Percentiles rank a stretch among this genome's conserved stretches.
Evolutionary conservation across 2,888 invertebrate species (phyloP).

Genomic region (Pristionchus maxplancki): DNA sequence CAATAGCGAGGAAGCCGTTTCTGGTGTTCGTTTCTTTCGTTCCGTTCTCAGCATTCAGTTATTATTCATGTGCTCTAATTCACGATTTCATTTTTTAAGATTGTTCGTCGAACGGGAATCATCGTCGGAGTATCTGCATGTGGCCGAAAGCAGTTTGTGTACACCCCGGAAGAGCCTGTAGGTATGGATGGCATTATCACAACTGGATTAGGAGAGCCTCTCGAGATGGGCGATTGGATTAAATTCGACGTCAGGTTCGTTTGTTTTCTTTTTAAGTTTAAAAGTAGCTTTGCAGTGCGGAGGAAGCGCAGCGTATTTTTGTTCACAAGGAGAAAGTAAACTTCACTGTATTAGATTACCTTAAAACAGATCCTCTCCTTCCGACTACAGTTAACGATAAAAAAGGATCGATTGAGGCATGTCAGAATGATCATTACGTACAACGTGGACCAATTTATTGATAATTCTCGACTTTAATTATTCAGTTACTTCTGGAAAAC

Average conservation of each 20-base stretch:
- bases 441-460: neutral
- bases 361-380: neutral
- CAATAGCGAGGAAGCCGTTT: neutral
- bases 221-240: conserved; percentile 34
- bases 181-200: neutral
- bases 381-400: neutral
- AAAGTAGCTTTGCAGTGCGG: neutral
- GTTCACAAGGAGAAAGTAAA: neutral
- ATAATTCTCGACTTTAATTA: neutral
- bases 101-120: neutral
- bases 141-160: neutral
- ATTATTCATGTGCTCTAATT: neutral
- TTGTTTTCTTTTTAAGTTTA: neutral
- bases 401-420: neutral
- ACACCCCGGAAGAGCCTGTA: conserved; percentile 19
- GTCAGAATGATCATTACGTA: neutral
- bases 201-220: neutral
- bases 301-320: conserved; percentile 13
- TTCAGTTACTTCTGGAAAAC: neutral
- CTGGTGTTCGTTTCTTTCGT: neutral
- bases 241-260: conserved; percentile 15
- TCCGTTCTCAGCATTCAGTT: neutral
- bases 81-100: neutral
- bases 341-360: conserved; percentile 2
- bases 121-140: neutral